Evolutionary conservation across 2,113 vertebrate genomes (phyloP).

Genomic region (Hucho hucho): DNA sequence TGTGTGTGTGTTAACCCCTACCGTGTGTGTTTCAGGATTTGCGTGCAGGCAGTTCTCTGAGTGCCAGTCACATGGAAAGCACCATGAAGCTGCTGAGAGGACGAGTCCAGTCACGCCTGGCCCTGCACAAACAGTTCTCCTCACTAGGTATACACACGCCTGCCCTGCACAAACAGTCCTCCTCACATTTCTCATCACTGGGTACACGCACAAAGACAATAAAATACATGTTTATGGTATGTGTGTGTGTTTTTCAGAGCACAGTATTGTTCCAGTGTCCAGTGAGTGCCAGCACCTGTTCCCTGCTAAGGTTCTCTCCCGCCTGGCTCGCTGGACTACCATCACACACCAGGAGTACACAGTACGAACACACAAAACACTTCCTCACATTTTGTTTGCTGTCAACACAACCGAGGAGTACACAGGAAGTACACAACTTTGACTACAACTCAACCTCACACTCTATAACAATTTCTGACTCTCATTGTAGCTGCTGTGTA

Average conservation of each 20-base stretch:
- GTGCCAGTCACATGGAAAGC: constrained; percentile 95
- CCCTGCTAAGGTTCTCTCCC: constrained; percentile 89
- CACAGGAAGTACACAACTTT: too few relatives aligned
- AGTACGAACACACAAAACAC: constrained; percentile 57
- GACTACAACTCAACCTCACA: too few relatives aligned
- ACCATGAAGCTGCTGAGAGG: constrained; percentile 89
- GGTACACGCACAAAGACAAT: constrained; percentile 59
- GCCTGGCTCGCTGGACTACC: constrained; percentile 85
- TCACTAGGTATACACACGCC: constrained; percentile 79
- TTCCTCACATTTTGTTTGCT: too few relatives aligned
- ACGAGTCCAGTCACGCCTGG: constrained; percentile 87
- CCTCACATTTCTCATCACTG: too few relatives aligned
- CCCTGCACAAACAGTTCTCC: constrained; percentile 92
- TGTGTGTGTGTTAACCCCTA: background rate
- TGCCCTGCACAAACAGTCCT: background rate
- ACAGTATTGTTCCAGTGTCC: constrained; percentile 88
- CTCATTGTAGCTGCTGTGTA: background rate
- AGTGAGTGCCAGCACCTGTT: constrained; percentile 92
- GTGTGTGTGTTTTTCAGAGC: constrained; percentile 72
- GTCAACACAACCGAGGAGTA: too few relatives aligned
- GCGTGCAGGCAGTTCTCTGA: constrained; percentile 77
- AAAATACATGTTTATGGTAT: too few relatives aligned
- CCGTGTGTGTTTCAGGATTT: constrained; percentile 52
- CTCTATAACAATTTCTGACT: background rate
- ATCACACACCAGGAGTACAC: constrained; percentile 84